Evolutionary conservation across 2,888 invertebrate genomes (phyloP), one percentile per base, ranked within the genome.

Genomic region (Chaetogeoica ovagalla): DNA sequence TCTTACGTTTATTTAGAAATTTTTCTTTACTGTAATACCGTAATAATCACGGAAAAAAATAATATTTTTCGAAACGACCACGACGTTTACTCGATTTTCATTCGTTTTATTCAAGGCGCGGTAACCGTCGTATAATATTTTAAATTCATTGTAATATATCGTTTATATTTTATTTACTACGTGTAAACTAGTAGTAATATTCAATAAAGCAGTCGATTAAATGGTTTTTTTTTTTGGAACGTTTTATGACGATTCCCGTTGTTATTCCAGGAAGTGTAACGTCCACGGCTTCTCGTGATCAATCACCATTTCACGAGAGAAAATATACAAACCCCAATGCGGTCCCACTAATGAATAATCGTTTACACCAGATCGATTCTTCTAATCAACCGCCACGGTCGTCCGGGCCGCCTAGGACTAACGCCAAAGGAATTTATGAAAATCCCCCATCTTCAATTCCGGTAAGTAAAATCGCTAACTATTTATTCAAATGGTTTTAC

Each of bases 391-490:
- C 21, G 43, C 63, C 71, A 9, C 63, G 39, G 4, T 71, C 71
- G 1, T 79, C 63, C n/a, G 79, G 79, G 4, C 70, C 79, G 57
- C 79, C 79, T 39, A 62, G 70, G 21, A 79, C 79, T 55, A 71
- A 62, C 63, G 63, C 55, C 37, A 79, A 79, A 79, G 63, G 71
- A n/a, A 55, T 79, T 52, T 63, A 62, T 59, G 79, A 79, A 55
- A 71, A 63, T 23, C 5, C 65, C 63, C 71, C 71, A 57, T 70
- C 70, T n/a, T 70, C 70, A 30, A 63, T 65, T 71, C 43, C 79
- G 19, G 79, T 79, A 57, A 79, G 79, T 71, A 39, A 1, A 23
- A 23, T 17, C 6, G 6, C 11, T 0, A 19, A 19, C 19, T 19
- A 5, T 19, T 19, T 19, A 55, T 2, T 5, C 19, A 19, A 19